These are phyloP conservation scores for Oncorhynchus nerka DNA, from an alignment of 2,113 vertebrate genomes.

Conservation along the genomic window DNA sequence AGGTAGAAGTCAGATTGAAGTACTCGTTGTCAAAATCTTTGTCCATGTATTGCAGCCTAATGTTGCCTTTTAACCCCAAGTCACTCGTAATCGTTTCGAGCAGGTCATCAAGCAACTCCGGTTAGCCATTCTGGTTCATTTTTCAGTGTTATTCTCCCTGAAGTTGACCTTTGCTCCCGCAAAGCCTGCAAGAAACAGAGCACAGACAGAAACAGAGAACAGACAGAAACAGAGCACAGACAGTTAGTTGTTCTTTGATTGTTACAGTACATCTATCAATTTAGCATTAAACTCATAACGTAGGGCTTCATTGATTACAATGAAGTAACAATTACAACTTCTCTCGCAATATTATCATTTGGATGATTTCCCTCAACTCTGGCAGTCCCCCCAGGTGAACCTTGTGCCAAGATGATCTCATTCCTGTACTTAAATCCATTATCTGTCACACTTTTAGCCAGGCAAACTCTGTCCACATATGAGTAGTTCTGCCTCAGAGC, in stretches of 20 bases:
- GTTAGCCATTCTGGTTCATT: constrained; percentile 28
- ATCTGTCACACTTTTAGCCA: constrained; percentile 35
- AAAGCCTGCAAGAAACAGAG: no score
- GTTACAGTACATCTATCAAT: constrained; percentile 7
- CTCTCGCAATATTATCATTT: constrained; percentile 36
- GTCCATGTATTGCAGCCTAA: constrained; percentile 40
- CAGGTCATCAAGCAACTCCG: constrained; percentile 31
- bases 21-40: constrained; percentile 4
- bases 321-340: constrained; percentile 18
- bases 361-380: constrained; percentile 47
- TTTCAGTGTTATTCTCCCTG: constrained; percentile 22
- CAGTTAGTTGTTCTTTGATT: constrained; percentile 4
- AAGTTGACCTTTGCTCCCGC: neutral
- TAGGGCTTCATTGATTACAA: neutral
- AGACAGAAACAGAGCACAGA: no score
- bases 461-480: constrained; percentile 14
- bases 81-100: no score
- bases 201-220: no score
- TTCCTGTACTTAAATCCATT: constrained; percentile 36
- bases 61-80: no score
- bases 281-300: constrained; percentile 15
- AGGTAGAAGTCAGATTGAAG: neutral
- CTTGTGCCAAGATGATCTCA: constrained; percentile 41
- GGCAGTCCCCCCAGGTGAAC: constrained; percentile 37
- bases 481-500: constrained; percentile 22